These are phyloP conservation scores for Nymphicus hollandicus DNA, from an alignment of 2,113 vertebrate genomes.

Conservation along the genomic window DNA sequence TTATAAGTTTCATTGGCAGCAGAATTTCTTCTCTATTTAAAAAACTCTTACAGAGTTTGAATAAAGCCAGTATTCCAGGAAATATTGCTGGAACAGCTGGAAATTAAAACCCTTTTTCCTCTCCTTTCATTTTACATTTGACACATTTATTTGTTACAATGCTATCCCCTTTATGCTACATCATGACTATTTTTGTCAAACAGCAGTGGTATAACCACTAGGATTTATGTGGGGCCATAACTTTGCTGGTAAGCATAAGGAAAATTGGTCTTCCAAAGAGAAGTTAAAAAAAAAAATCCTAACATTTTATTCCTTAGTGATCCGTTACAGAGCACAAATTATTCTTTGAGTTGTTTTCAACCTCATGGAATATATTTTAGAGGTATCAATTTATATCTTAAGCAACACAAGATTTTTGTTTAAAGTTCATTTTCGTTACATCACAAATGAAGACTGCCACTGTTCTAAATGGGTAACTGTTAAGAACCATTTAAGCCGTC, in stretches of 20 bases:
- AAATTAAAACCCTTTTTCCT: not conserved
- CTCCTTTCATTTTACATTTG: not conserved
- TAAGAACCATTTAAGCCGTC: slow-evolving; percentile 33
- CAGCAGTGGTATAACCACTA: not conserved
- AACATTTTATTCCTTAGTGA: not conserved
- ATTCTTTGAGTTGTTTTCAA: not conserved
- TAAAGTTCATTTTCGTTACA: slow-evolving; percentile 14
- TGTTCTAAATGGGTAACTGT: slow-evolving; percentile 14
- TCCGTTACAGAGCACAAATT: not conserved
- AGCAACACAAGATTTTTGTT: not conserved
- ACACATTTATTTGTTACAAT: not conserved
- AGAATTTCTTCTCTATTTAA: not conserved
- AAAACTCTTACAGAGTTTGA: not conserved
- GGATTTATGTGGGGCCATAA: not conserved
- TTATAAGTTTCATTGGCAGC: not conserved
- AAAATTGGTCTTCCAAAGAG: not conserved
- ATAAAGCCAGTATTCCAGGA: not conserved
- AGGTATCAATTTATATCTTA: not conserved
- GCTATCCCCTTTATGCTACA: not conserved
- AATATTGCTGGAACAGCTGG: not conserved
- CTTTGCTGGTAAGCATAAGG: not conserved
- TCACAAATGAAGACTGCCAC: not conserved
- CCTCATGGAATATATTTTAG: not conserved
- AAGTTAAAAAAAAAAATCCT: not conserved
- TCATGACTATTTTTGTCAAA: not conserved